Evolutionary conservation across 2,113 vertebrate species (phyloP), one percentile per base, ranked within the genome.

Genomic region (Apus apus): DNA sequence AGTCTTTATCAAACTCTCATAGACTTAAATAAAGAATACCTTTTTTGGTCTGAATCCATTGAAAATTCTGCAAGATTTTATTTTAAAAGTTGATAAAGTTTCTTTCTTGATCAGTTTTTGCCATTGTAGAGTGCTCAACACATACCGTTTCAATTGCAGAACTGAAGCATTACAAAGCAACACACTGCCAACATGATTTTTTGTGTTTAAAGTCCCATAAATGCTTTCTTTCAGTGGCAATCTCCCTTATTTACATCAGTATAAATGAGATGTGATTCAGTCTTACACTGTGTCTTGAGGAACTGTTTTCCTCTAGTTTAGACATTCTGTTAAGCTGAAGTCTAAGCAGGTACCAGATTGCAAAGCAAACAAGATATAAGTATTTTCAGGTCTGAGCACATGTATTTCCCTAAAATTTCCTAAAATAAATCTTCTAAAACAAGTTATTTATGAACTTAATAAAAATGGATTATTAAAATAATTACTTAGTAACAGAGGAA

Each of bases 391-490:
- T 43, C 34, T 62, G 8, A 94, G 34, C 26, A 53, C 43, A 53
- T 61, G 75, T 67, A 90, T 90, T 91, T 94, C 29, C 14, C 48
- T 77, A 84, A 92, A 96, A 86, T 86, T 13, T 0, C 21, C 72
- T 76, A 86, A 91, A 95, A 74, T 90, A 94, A 83, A 90, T 93
- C 45, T 86, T 51, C 72, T 38, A 51, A 96, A 94, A 51, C 80
- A 93, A 96, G 89, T 83, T 11, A 96, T 90, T 97, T 96, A 67
- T 60, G 75, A 79, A 92, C n/a, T 91, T 85, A 75, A n/a, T 60
- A 54, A 90, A 65, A 96, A 71, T 91, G 73, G 77, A 95, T 95
- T 96, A 96, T 96, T 97, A 65, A 97, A 96, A 97, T 95, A 93
- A 96, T 96, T 96, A 90, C 48, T 85, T 94, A 70, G 62, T 75